Percentiles rank a stretch among this genome's conserved stretches.
These are phyloP conservation scores for Semaprochilodus insignis DNA, from an alignment of 2,797 vertebrate genomes.

Conservation along the genomic window DNA sequence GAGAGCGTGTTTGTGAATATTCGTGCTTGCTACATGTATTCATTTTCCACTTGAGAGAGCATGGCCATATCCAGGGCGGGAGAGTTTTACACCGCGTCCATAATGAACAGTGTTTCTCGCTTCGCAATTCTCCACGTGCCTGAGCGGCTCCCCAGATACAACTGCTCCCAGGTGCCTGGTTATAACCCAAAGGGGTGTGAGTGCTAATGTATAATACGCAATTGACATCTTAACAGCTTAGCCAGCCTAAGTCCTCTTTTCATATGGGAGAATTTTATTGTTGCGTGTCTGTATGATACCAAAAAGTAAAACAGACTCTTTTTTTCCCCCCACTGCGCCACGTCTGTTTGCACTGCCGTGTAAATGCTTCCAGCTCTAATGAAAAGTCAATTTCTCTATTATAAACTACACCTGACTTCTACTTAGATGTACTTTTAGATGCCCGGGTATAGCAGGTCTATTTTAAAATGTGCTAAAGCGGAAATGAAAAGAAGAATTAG, in stretches of 20 bases:
- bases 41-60: conserved; percentile 48
- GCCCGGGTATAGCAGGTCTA: background rate
- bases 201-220: background rate
- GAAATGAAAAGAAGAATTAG: background rate
- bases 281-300: background rate
- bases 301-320: too few relatives aligned
- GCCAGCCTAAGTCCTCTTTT: background rate
- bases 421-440: background rate
- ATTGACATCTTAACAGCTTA: conserved; percentile 3
- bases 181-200: background rate
- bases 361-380: background rate
- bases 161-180: conserved; percentile 1
- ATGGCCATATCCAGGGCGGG: conserved; percentile 37
- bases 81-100: conserved; percentile 37
- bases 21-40: conserved; percentile 44
- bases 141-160: conserved; percentile 26
- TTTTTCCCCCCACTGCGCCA: background rate
- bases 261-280: background rate
- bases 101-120: conserved; percentile 42
- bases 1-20: conserved; percentile 42
- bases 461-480: background rate
- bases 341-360: background rate
- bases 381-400: background rate
- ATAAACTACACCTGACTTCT: conserved; percentile 1
- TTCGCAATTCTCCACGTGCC: conserved; percentile 7